These are phyloP conservation scores for Apodemus agrarius DNA, from an alignment of 2,797 vertebrate species.

Conservation along the genomic window DNA sequence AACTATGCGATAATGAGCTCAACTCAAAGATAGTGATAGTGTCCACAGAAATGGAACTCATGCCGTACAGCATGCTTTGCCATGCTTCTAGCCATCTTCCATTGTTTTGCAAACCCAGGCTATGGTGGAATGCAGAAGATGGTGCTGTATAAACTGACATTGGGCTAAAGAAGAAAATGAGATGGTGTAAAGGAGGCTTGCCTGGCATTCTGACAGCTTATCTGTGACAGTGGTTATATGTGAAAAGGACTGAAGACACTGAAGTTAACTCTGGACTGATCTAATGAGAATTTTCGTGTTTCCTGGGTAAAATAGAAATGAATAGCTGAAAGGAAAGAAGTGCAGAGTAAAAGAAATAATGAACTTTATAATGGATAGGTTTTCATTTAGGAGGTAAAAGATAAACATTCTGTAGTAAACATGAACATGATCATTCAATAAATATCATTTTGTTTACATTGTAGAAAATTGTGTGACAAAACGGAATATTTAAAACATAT, in stretches of 20 bases:
- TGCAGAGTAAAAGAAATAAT: neutral
- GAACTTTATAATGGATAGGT: neutral
- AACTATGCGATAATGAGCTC: conserved; percentile 29
- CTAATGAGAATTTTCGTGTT: conserved; percentile 1
- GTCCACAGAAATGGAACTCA: conserved; percentile 52
- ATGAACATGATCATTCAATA: conserved; percentile 23
- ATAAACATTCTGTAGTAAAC: neutral
- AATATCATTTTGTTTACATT: neutral
- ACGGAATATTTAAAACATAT: neutral
- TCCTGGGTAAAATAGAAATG: neutral
- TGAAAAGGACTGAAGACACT: neutral
- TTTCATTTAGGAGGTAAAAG: conserved; percentile 47
- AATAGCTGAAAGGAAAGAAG: neutral
- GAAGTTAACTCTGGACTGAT: neutral
- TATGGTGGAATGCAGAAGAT: conserved; percentile 13
- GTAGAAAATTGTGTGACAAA: conserved; percentile 14
- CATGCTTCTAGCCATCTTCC: neutral
- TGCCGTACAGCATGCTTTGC: conserved; percentile 31
- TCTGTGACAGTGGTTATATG: neutral
- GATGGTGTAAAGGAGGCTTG: conserved; percentile 7
- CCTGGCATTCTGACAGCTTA: neutral
- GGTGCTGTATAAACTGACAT: neutral
- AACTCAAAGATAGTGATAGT: conserved; percentile 20
- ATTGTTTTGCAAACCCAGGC: conserved; percentile 32
- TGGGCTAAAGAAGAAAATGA: neutral